Evolutionary conservation across 2,113 vertebrate species (phyloP).

Genomic region (Rhodinocichla rosea): DNA sequence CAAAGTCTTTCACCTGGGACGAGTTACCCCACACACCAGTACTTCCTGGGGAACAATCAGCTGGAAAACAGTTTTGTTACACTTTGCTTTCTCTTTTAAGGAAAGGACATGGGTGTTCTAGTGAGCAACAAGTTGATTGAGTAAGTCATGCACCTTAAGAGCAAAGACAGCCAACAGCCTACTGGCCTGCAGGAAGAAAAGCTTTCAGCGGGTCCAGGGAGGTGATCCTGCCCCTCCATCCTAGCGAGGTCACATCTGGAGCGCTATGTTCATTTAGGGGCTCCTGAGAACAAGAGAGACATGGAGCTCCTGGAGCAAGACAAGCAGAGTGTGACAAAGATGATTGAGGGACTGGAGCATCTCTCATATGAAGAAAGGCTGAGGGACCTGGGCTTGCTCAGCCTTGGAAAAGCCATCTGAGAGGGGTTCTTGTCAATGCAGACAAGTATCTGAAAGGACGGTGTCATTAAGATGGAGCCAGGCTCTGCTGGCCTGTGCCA

Average conservation of each 20-base stretch:
- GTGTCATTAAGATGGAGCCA: not conserved
- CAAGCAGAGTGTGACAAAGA: accelerated
- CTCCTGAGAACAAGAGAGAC: not conserved
- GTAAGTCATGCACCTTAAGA: not conserved
- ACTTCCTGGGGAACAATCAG: not conserved
- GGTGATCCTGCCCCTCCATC: not conserved
- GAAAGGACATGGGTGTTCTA: not conserved
- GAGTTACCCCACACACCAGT: not conserved
- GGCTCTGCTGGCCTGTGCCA: not conserved
- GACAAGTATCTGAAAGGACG: not conserved
- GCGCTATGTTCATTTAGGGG: not conserved
- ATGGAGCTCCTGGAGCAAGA: not conserved
- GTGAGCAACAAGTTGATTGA: not conserved
- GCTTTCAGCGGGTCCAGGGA: not conserved
- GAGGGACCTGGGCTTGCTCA: not conserved
- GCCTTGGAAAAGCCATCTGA: not conserved
- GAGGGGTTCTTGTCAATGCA: not conserved
- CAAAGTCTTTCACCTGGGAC: not conserved
- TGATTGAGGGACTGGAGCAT: not conserved
- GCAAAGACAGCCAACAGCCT: not conserved
- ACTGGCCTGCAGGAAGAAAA: not conserved
- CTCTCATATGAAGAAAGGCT: not conserved
- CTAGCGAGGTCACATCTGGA: not conserved
- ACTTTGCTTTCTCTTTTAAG: not conserved
- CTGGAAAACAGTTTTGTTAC: not conserved